Evolutionary conservation across 1,140 invertebrate genomes (phyloP).

Genomic region (Marisa cornuarietis): DNA sequence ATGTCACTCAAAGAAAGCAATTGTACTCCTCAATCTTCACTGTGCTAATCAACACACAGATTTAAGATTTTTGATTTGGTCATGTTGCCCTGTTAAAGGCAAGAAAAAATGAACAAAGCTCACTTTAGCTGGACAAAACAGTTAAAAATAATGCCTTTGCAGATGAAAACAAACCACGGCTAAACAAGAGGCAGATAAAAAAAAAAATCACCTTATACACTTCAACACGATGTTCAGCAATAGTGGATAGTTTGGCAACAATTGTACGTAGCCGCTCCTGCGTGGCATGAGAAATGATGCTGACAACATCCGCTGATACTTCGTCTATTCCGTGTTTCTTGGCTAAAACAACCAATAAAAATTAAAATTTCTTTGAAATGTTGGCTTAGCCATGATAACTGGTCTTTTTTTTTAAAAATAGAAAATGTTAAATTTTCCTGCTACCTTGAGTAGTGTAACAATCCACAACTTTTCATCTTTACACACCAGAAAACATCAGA

Average conservation of each 20-base stretch:
- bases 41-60: not conserved
- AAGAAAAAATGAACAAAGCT: not conserved
- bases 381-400: not conserved
- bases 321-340: conserved; percentile 87
- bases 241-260: conserved; percentile 90
- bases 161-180: not conserved
- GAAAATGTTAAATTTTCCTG: not conserved
- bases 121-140: not conserved
- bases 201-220: conserved; percentile 74
- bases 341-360: conserved; percentile 65
- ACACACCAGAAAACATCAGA: not conserved
- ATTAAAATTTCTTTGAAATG: not conserved
- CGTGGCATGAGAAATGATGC: conserved; percentile 92
- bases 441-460: not conserved
- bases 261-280: conserved; percentile 92
- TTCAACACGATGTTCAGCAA: conserved; percentile 94
- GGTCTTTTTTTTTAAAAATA: not conserved
- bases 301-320: conserved; percentile 85
- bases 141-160: not conserved
- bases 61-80: no score
- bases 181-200: not conserved
- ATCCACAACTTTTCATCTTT: not conserved
- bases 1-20: no score
- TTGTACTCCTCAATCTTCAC: no score
- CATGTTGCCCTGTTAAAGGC: not conserved